phyloP scores from a whole-genome alignment of 2,113 vertebrate genomes.

The Perca fluviatilis region DNA sequence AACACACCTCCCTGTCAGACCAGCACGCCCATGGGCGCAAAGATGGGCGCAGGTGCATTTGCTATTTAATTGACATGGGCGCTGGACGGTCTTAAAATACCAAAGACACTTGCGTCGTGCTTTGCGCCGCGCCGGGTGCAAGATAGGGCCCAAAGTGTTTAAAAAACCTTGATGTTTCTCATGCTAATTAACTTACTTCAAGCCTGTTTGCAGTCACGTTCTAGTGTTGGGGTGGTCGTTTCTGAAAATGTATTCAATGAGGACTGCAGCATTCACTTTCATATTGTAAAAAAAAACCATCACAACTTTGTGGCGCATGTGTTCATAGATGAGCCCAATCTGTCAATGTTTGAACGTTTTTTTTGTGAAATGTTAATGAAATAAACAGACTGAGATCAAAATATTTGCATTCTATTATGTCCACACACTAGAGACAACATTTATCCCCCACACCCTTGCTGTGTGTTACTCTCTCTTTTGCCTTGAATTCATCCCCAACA shows the following conservation, averaged over 20 bases:
- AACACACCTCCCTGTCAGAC: too few relatives aligned
- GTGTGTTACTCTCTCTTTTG: neutral
- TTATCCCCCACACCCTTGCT: too few relatives aligned
- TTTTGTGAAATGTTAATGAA: slow-evolving; percentile 53
- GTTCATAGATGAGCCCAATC: slow-evolving; percentile 60
- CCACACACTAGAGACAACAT: slow-evolving; percentile 23
- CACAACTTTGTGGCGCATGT: slow-evolving; percentile 20
- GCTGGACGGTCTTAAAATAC: too few relatives aligned
- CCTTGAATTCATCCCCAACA: too few relatives aligned
- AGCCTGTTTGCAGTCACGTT: neutral
- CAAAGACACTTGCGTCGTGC: too few relatives aligned
- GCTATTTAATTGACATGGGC: too few relatives aligned
- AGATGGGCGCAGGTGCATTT: too few relatives aligned
- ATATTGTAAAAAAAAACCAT: slow-evolving; percentile 4
- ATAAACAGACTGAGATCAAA: slow-evolving; percentile 52
- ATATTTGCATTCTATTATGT: slow-evolving; percentile 44
- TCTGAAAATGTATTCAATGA: neutral
- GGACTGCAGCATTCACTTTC: slow-evolving; percentile 25
- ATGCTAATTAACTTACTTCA: neutral
- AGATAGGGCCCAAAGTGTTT: too few relatives aligned
- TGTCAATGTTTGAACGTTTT: slow-evolving; percentile 48
- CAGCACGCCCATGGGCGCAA: too few relatives aligned
- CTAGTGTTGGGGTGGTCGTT: neutral
- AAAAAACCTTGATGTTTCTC: neutral
- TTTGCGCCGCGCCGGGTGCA: too few relatives aligned